These are phyloP conservation scores for Leptinotarsa juncta DNA, from an alignment of 2,888 invertebrate genomes.

Conservation along the genomic window DNA sequence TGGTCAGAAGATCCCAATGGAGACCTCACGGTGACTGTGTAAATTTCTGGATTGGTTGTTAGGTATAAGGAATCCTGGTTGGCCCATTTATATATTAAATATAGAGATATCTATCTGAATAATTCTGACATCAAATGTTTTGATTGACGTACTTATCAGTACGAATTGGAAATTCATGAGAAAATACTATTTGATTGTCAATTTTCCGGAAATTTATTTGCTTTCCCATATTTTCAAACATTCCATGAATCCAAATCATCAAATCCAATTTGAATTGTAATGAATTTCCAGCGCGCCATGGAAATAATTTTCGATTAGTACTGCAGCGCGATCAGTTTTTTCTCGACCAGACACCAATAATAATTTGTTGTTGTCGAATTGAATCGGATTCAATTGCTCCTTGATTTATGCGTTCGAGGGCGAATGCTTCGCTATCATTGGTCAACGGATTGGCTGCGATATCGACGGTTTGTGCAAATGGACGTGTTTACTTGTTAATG, in stretches of 20 bases:
- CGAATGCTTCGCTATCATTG: conserved; percentile 47
- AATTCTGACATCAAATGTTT: not conserved
- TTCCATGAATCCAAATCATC: conserved; percentile 14
- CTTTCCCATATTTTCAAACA: not conserved
- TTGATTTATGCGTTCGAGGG: conserved; percentile 54
- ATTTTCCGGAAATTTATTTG: conserved; percentile 1
- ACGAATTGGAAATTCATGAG: not conserved
- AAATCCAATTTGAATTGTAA: conserved; percentile 30
- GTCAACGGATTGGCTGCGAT: conserved; percentile 45
- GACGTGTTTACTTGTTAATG: conserved; percentile 55
- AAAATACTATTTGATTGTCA: not conserved
- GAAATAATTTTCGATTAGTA: conserved; percentile 35
- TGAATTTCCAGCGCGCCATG: conserved; percentile 25
- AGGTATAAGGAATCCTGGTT: no score
- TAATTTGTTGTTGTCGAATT: conserved; percentile 56
- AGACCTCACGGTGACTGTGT: no score
- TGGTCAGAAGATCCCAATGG: no score
- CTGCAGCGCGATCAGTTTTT: conserved; percentile 37
- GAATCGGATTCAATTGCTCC: conserved; percentile 60
- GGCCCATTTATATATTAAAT: no score
- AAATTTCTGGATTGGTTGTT: no score
- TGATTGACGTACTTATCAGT: not conserved
- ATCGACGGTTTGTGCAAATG: conserved; percentile 50
- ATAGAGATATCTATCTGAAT: no score
- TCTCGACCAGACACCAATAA: conserved; percentile 38